These are phyloP conservation scores for Dicyrtoma fusca DNA, from an alignment of 2,888 invertebrate species.

Conservation along the genomic window DNA sequence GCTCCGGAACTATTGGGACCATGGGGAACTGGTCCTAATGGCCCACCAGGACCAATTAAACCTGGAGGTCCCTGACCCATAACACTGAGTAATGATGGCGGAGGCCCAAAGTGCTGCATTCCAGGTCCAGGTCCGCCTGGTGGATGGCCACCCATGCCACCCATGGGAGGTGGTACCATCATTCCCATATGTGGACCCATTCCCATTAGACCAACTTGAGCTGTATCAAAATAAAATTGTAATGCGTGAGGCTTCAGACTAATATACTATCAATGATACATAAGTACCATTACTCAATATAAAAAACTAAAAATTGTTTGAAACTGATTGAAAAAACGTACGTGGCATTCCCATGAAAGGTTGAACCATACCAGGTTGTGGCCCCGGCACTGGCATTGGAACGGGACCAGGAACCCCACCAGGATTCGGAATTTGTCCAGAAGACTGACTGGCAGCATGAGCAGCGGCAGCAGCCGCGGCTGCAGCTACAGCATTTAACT, in stretches of 20 bases:
- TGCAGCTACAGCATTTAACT: conserved; percentile 24
- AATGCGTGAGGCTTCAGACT: too few species aligned
- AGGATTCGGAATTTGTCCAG: conserved; percentile 29
- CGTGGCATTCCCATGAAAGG: conserved; percentile 53
- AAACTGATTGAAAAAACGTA: conserved; percentile 32
- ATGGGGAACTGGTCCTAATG: neutral
- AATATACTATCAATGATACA: neutral
- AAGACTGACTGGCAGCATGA: conserved; percentile 8
- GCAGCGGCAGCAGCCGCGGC: conserved; percentile 11
- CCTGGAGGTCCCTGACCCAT: conserved; percentile 16
- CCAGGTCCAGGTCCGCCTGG: conserved; percentile 19
- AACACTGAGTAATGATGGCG: conserved; percentile 6
- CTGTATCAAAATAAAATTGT: conserved; percentile 1
- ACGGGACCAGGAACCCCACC: conserved; percentile 11
- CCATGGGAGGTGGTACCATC: conserved; percentile 54
- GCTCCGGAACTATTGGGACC: conserved; percentile 35
- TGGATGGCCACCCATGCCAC: conserved; percentile 34
- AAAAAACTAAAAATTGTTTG: conserved; percentile 12
- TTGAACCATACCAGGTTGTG: conserved; percentile 18
- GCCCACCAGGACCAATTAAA: neutral
- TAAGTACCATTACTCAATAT: neutral
- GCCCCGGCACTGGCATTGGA: conserved; percentile 29
- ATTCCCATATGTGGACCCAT: conserved; percentile 30
- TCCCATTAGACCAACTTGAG: conserved; percentile 26
- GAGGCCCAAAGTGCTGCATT: conserved; percentile 22